Percentiles rank a stretch among this genome's conserved stretches.
Evolutionary conservation across 2,888 invertebrate species (phyloP).

Genomic region (Ochropleura plecta): DNA sequence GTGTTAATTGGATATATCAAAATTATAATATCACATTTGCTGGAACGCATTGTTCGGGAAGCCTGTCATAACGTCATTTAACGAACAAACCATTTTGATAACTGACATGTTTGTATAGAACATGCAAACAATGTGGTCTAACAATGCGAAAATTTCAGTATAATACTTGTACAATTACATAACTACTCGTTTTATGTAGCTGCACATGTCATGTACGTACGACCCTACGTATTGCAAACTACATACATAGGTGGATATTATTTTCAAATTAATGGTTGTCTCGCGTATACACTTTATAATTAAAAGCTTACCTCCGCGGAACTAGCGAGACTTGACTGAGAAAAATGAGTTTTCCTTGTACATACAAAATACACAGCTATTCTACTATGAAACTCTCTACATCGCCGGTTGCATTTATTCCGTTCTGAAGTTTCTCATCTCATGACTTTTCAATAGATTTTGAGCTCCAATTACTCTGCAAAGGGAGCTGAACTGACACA

Average conservation of each 20-base stretch:
- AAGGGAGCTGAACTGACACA: constrained; percentile 43
- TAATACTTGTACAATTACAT: background rate
- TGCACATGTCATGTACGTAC: background rate
- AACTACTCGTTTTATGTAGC: background rate
- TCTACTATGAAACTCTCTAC: constrained; percentile 20
- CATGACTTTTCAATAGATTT: constrained; percentile 48
- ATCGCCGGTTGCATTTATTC: constrained; percentile 36
- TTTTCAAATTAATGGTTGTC: constrained; percentile 11
- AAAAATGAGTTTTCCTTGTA: constrained; percentile 37
- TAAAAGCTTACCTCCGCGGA: constrained; percentile 42
- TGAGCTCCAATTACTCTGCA: constrained; percentile 55
- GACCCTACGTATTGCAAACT: background rate
- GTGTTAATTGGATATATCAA: constrained; percentile 8
- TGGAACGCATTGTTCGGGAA: constrained; percentile 9
- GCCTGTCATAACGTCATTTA: constrained; percentile 9
- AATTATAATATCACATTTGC: background rate
- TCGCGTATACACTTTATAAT: constrained; percentile 35
- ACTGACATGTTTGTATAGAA: background rate
- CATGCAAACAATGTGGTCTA: background rate
- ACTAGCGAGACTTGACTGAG: constrained; percentile 26
- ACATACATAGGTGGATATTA: background rate
- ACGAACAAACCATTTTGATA: background rate
- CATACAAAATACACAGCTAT: constrained; percentile 8
- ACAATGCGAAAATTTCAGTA: background rate
- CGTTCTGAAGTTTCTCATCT: constrained; percentile 37